phyloP scores from a whole-genome alignment of 1,140 invertebrate genomes.

The Drosophila insularis region DNA sequence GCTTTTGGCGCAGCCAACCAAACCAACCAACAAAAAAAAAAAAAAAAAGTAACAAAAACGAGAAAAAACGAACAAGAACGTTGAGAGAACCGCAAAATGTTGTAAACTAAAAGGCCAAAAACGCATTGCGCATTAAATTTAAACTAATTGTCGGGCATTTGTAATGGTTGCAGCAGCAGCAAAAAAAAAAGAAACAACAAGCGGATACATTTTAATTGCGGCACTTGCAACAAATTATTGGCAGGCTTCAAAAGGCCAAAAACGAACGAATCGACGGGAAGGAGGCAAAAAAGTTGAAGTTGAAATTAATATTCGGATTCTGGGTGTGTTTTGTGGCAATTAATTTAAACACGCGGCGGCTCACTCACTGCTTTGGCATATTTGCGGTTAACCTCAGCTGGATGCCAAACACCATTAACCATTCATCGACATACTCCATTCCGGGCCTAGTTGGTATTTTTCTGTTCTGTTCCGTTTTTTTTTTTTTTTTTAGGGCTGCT shows the following conservation, averaged over 20 bases:
- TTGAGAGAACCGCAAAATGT: conserved; percentile 51
- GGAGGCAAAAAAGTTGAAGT: conserved; percentile 19
- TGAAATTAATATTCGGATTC: conserved; percentile 57
- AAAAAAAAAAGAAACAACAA: conserved; percentile 25
- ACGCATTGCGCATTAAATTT: conserved; percentile 66
- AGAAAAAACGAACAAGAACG: conserved; percentile 5
- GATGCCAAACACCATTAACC: conserved; percentile 13
- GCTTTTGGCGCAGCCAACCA: conserved; percentile 41
- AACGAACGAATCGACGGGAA: conserved; percentile 19
- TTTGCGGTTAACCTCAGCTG: conserved; percentile 65
- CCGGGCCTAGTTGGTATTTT: neutral
- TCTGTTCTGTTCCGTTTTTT: neutral
- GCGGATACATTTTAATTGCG: conserved; percentile 24
- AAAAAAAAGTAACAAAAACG: conserved; percentile 11
- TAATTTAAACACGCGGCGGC: conserved; percentile 71
- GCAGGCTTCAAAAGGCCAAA: conserved; percentile 62
- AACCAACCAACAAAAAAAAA: conserved; percentile 27
- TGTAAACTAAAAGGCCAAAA: conserved; percentile 49
- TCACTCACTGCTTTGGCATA: conserved; percentile 63
- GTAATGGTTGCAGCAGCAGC: conserved; percentile 70
- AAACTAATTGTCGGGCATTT: conserved; percentile 74
- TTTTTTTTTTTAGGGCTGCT: conserved; percentile 10
- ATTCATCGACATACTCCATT: neutral
- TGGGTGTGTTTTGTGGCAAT: conserved; percentile 71
- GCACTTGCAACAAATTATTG: conserved; percentile 68